Evolutionary conservation across 2,797 vertebrate species (phyloP).

Genomic region (Coluber constrictor): DNA sequence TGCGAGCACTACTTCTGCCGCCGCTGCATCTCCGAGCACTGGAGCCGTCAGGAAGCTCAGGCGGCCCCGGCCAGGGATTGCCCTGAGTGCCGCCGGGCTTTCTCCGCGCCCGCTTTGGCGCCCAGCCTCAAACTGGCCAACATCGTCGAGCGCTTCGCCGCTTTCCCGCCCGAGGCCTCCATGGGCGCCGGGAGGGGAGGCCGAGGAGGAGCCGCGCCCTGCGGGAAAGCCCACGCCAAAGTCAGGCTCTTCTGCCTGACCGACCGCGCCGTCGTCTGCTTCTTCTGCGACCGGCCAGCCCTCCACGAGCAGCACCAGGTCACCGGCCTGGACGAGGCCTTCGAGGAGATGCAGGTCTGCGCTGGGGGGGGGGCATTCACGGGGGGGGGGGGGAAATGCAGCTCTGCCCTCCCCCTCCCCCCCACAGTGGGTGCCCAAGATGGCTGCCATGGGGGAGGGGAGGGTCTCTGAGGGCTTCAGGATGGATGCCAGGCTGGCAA

Average conservation of each 20-base stretch:
- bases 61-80: conserved; percentile 84
- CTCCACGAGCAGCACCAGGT: conserved; percentile 96
- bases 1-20: conserved; percentile 99
- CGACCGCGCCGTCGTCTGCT: conserved; percentile 92
- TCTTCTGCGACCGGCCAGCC: conserved; percentile 95
- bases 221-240: conserved; percentile 25
- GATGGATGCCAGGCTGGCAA: neutral
- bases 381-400: accelerated
- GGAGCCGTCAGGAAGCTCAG: conserved; percentile 91
- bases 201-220: conserved; percentile 72
- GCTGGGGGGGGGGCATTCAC: neutral
- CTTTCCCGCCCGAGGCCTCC: conserved; percentile 89
- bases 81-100: conserved; percentile 93
- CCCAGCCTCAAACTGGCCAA: conserved; percentile 97
- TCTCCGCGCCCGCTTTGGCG: conserved; percentile 86
- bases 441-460: too few relatives aligned
- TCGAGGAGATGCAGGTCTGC: conserved; percentile 93
- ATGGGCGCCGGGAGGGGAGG: conserved; percentile 30
- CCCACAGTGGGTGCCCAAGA: too few relatives aligned
- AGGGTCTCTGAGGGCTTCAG: neutral
- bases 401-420: too few relatives aligned
- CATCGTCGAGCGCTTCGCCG: conserved; percentile 95
- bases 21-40: conserved; percentile 96
- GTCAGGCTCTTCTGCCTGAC: conserved; percentile 59
- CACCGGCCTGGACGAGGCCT: conserved; percentile 93